Base-by-base conservation (phyloP, 2,797 vertebrate genomes). In the Eulemur mongoz region DNA sequence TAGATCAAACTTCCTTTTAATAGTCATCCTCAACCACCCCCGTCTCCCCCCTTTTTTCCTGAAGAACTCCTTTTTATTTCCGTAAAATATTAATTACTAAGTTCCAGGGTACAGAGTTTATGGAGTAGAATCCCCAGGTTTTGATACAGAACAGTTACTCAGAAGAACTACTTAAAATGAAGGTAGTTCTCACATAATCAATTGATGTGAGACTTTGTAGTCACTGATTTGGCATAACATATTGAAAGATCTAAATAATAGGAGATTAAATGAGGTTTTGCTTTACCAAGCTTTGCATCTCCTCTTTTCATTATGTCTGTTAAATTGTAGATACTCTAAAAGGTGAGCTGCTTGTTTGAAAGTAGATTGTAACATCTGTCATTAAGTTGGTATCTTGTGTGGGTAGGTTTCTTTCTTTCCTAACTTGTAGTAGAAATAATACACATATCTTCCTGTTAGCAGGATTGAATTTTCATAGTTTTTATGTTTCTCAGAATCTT, bases 91-190 rank as follows among this genome's bases (percentile, higher is more conserved):
- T 75, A 45, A 57, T 94, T 83, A 72, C 48, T 95, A 38, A 79
- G 59, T 94, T 80, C 25, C 22, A 80, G 14, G n/a, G 22, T 45
- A 27, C 2, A 93, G 43, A 80, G 23, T 75, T 95, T 48, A 43
- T 83, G 9, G 38, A 78, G 12, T 50, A 15, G 48, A 52, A 18
- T 67, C 1, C 45, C 23, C 40, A 48, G 40, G 2, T 80, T 88
- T 88, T 84, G 43, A 69, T 84, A 7, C 13, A 27, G 65, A 84
- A 69, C 7, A 72, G 10, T 90, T 93, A 80, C 76, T 97, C 82
- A 94, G 57, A 50, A 95, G 50, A 57, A 50, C 59, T 92, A 23
- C 50, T 69, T 67, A 97, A 82, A 83, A 59, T 69, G 65, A 84
- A 83, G n/a, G n/a, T 67, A 79, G 32, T 87, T 93, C 27, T 84